Percentiles rank a stretch among this genome's conserved stretches.
These are phyloP conservation scores for Papilio polyxenes DNA, from an alignment of 1,140 invertebrate species.

Conservation along the genomic window DNA sequence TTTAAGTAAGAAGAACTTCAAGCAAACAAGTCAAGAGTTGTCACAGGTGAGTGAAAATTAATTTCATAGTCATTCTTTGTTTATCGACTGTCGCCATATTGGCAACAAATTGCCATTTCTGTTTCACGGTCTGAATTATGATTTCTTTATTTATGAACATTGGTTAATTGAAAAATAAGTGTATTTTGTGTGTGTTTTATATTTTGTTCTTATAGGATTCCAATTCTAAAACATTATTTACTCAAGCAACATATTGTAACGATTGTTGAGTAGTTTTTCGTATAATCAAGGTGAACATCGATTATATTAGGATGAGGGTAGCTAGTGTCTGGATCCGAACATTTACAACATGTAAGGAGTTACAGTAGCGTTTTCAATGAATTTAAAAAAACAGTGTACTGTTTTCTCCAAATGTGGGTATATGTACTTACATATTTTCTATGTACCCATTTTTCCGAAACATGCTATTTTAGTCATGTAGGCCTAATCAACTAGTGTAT, in stretches of 20 bases:
- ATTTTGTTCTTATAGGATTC: background rate
- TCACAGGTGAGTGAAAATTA: slow-evolving; percentile 74
- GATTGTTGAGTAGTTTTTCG: background rate
- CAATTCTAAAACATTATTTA: background rate
- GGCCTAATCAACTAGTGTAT: too few species aligned
- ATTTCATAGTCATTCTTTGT: slow-evolving; percentile 65
- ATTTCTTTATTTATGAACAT: background rate
- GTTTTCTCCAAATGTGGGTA: too few species aligned
- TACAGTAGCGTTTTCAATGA: too few species aligned
- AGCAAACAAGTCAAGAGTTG: slow-evolving; percentile 90
- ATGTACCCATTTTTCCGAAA: too few species aligned
- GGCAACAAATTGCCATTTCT: slow-evolving; percentile 47
- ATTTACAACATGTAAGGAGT: too few species aligned
- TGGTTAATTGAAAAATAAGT: background rate
- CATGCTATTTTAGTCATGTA: too few species aligned
- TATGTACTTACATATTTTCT: too few species aligned
- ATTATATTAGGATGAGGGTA: too few species aligned
- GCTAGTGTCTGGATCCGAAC: too few species aligned
- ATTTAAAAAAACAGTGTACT: too few species aligned
- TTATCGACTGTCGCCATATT: slow-evolving; percentile 77
- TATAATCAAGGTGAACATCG: too few species aligned
- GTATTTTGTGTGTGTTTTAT: background rate
- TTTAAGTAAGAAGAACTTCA: slow-evolving; percentile 97
- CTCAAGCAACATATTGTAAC: background rate
- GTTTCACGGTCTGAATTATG: background rate